phyloP scores from a whole-genome alignment of 2,113 vertebrate species.

The Lethenteron reissneri region DNA sequence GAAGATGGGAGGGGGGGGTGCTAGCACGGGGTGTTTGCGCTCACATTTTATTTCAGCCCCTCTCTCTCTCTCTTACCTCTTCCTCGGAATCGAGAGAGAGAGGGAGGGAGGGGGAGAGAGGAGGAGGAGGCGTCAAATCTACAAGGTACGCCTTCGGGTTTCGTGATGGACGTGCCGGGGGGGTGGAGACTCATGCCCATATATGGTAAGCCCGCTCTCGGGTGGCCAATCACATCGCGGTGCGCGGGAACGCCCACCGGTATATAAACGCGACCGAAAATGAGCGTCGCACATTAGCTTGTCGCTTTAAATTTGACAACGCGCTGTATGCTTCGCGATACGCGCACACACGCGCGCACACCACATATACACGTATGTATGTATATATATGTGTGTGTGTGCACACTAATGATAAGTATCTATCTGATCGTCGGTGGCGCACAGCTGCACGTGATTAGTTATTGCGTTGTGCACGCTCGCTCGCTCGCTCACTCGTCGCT shows the following conservation, averaged over 20 bases:
- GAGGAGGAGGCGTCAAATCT: constrained; percentile 1
- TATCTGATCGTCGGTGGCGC: not conserved
- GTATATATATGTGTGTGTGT: not conserved
- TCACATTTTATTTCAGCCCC: not conserved
- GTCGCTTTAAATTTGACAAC: not conserved
- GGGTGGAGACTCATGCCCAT: not conserved
- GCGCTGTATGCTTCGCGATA: not conserved
- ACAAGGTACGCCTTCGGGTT: not conserved
- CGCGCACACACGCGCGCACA: not conserved
- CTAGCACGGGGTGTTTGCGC: not conserved
- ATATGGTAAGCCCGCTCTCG: not conserved
- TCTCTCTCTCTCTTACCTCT: not conserved
- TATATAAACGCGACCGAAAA: not conserved
- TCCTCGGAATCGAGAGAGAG: not conserved
- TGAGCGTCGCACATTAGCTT: not conserved
- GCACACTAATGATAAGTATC: not conserved
- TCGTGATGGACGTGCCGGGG: not conserved
- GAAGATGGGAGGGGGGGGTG: not conserved
- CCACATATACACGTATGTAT: not conserved
- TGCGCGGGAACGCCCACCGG: not conserved
- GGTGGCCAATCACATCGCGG: not conserved
- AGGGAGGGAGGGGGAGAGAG: not conserved
- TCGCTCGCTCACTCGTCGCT: too few species aligned
- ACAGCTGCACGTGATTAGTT: not conserved
- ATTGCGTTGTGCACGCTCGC: too few species aligned